Conservation (phyloP, 2,113 vertebrate species). For the Tragelaphus scriptus region DNA sequence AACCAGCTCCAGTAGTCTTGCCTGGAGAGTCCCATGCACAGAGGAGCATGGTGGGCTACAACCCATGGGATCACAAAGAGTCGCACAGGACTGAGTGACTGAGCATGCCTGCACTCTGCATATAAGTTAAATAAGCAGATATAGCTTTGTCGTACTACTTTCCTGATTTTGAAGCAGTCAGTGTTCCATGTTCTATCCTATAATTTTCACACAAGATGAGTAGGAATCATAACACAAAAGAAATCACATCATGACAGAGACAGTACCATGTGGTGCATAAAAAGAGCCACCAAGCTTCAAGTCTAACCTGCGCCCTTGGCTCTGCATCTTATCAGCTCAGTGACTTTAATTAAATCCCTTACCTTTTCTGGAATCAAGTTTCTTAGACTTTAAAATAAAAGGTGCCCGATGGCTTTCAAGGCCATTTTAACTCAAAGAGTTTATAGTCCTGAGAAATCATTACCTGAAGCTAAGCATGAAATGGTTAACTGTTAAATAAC, state of each 20-base stretch:
- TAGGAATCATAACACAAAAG: background rate
- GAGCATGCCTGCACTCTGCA: background rate
- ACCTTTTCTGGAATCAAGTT: background rate
- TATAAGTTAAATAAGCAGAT: background rate
- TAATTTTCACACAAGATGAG: background rate
- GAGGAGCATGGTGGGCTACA: background rate
- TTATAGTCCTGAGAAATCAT: background rate
- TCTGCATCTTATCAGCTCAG: background rate
- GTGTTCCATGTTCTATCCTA: background rate
- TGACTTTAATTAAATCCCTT: background rate
- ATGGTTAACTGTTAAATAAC: background rate
- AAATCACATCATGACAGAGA: background rate
- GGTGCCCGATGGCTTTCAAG: background rate
- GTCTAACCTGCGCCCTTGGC: background rate
- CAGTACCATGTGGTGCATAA: background rate
- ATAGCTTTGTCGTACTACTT: background rate
- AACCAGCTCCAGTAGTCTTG: background rate
- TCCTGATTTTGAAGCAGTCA: background rate
- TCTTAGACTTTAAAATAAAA: slow-evolving; percentile 13
- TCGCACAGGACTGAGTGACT: accelerated
- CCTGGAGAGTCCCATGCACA: background rate
- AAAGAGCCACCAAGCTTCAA: background rate
- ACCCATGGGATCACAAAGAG: background rate
- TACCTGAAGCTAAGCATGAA: background rate
- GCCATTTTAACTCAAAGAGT: background rate